phyloP scores from a whole-genome alignment of 2,888 invertebrate genomes.

The Himalopsyche kuldschensis region DNA sequence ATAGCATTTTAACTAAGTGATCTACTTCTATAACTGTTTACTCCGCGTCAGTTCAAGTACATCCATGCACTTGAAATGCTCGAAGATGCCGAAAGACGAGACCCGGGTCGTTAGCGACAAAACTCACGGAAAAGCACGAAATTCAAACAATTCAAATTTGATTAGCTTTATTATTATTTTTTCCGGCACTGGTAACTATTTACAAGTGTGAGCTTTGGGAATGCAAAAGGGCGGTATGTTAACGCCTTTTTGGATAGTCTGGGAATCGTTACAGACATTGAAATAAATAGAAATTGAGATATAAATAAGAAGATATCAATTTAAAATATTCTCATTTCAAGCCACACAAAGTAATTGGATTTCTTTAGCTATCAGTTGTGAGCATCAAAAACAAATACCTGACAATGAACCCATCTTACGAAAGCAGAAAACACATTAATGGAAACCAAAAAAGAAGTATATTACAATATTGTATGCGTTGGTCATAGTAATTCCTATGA shows the following conservation, averaged over 20 bases:
- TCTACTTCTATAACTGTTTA: too few species aligned
- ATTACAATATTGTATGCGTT: too few species aligned
- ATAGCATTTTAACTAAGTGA: too few species aligned
- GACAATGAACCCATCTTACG: not conserved
- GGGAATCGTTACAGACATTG: not conserved
- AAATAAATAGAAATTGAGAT: not conserved
- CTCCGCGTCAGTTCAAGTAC: too few species aligned
- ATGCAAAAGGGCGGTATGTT: conserved; percentile 28
- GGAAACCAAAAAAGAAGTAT: too few species aligned
- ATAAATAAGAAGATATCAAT: not conserved
- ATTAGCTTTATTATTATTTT: not conserved
- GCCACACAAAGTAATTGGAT: not conserved
- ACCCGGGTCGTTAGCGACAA: too few species aligned
- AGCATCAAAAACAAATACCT: not conserved
- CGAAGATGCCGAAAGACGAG: too few species aligned
- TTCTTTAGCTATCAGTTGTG: not conserved
- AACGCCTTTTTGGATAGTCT: conserved; percentile 6
- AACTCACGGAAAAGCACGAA: too few species aligned
- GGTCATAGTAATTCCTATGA: too few species aligned
- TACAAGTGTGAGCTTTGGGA: conserved; percentile 14
- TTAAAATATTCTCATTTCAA: not conserved
- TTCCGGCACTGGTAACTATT: not conserved
- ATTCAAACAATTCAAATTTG: too few species aligned
- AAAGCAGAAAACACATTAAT: not conserved
- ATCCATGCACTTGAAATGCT: too few species aligned